A percentile compares a stretch with the other conserved stretches of the same genome.
Evolutionary conservation across 92 coral and sea anemone species (phyloP).

Genomic region (Pocillopora grandis): DNA sequence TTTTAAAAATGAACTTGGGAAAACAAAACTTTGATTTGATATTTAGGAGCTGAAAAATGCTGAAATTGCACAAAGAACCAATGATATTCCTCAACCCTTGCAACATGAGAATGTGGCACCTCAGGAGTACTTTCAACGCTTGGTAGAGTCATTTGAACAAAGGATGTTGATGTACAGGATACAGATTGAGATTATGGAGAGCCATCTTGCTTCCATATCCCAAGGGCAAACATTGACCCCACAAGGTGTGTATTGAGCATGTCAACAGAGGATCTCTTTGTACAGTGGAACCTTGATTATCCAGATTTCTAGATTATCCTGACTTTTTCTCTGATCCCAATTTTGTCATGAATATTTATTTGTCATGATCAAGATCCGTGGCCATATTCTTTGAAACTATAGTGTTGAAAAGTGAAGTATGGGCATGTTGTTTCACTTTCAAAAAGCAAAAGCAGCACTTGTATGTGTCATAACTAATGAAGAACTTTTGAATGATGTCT

Average conservation of each 20-base stretch:
- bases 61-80: slow-evolving; percentile 95
- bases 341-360: no score
- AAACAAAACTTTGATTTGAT: not conserved
- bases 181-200: slow-evolving; percentile 96
- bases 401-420: no score
- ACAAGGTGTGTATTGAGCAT: slow-evolving; percentile 65
- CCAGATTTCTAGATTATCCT: no score
- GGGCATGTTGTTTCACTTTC: no score
- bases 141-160: slow-evolving; percentile 95
- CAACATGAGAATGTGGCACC: slow-evolving; percentile 97
- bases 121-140: slow-evolving; percentile 88
- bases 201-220: slow-evolving; percentile 88
- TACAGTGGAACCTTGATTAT: no score
- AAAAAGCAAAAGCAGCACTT: no score
- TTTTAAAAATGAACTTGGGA: not conserved
- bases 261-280: not conserved
- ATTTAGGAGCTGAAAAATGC: slow-evolving; percentile 95
- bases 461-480: no score
- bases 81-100: slow-evolving; percentile 88
- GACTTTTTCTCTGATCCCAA: no score
- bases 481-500: no score
- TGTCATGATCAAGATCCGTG: no score
- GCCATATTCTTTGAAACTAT: no score
- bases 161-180: slow-evolving; percentile 91
- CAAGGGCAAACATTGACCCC: slow-evolving; percentile 95